Base-by-base conservation (phyloP, 1,140 invertebrate genomes). In the Drosophila pandora region DNA sequence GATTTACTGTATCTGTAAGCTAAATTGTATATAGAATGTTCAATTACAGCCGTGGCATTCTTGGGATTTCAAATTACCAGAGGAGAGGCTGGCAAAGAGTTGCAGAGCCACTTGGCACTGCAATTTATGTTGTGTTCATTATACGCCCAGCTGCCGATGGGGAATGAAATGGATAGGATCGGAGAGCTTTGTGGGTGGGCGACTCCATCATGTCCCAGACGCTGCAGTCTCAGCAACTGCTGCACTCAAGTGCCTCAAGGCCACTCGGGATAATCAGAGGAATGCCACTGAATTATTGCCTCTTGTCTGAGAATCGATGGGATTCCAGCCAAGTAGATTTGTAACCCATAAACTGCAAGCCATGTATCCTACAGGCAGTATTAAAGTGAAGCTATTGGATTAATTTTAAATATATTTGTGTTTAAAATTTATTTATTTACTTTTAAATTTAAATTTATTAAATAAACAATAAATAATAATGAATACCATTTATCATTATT, bases 41-140 rank as follows among this genome's bases (percentile, higher is more conserved):
- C 69, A 76, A 76, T 76, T 76, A 73, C 43, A 22, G 8, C 5
- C 6, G 2, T 34, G 58, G 37, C 8, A 13, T 50, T 23, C 21
- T 23, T 54, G 45, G 53, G 48, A 41, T 41, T 60, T 68, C 41
- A 63, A 63, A 64, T 76, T 73, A 60, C 55, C 55, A 43, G 64
- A 57, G 72, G 60, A 78, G 53, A 37, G 32, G 43, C 23, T 48
- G 41, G 25, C 12, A 39, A 60, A 50, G 56, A 50, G 34, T 32
- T 43, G n/a, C 47, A 32, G n/a, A 22, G 39, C 39, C 12, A 59
- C 50, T 57, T 61, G 47, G 41, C 17, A 12, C 45, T 71, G 71
- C 79, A 83, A 21, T 47, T 21, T 22, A 47, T 22, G n/a, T 83
- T 83, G 61, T 71, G 58, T 78, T 65, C 54, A 70, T 82, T 82